A percentile compares a stretch with the other conserved stretches of the same genome.
phyloP scores from a whole-genome alignment of 1,140 invertebrate genomes.

The Aphelenchoides avenae region DNA sequence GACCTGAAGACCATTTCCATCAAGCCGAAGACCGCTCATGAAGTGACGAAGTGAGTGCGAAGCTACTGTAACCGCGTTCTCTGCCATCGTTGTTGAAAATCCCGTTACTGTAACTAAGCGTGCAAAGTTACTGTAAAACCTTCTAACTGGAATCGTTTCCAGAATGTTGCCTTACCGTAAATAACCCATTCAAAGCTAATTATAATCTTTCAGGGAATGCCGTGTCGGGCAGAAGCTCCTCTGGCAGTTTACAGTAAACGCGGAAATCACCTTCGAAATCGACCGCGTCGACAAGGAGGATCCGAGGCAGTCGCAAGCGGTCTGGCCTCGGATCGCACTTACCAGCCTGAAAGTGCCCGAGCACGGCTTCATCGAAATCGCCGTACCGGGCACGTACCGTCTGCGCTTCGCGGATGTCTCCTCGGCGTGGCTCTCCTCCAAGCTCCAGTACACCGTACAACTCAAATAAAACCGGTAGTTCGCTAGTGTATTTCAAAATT shows the following conservation, averaged over 20 bases:
- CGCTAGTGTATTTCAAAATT: no score
- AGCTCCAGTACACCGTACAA: constrained; percentile 15
- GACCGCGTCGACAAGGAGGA: neutral
- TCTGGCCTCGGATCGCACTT: constrained; percentile 20
- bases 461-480: no score
- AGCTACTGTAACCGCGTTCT: no score
- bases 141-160: no score
- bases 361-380: constrained; percentile 1
- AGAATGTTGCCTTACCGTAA: no score
- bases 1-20: constrained; percentile 20
- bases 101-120: no score
- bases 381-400: constrained; percentile 7
- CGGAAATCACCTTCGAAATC: constrained; percentile 27
- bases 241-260: constrained; percentile 22
- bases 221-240: constrained; percentile 16
- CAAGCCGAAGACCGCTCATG: constrained; percentile 16
- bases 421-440: constrained; percentile 18
- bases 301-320: neutral
- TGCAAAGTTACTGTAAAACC: no score
- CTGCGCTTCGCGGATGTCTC: constrained; percentile 23
- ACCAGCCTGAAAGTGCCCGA: constrained; percentile 18
- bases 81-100: no score
- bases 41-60: neutral
- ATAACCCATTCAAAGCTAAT: no score
- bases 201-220: constrained; percentile 13